Conservation (phyloP, 2,113 vertebrate species). For the Nansenia antarctica region DNA sequence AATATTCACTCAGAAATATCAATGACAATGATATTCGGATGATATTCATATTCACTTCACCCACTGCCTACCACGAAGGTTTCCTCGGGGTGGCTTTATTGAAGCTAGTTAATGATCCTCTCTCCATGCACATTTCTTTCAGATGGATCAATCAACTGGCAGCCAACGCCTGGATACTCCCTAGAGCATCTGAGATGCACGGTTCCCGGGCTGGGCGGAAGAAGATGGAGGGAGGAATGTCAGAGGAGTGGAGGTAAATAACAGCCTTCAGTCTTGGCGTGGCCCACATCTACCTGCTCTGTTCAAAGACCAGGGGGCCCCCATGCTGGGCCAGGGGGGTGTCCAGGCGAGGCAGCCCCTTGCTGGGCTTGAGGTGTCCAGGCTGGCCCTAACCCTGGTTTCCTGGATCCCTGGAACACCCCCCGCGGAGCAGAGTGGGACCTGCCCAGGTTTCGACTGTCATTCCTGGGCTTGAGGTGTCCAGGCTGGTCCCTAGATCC, state of each 20-base stretch:
- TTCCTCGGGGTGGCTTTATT: too few species aligned
- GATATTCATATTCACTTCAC: too few species aligned
- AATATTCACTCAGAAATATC: too few species aligned
- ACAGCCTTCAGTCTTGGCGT: conserved; percentile 30
- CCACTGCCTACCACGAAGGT: too few species aligned
- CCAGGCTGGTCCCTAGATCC: conserved; percentile 4
- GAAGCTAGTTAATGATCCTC: too few species aligned
- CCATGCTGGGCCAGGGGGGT: conserved; percentile 8
- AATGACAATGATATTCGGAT: too few species aligned
- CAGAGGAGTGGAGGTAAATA: not conserved
- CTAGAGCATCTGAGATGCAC: not conserved
- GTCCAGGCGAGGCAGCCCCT: conserved; percentile 13
- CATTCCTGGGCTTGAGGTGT: conserved; percentile 5
- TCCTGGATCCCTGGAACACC: not conserved
- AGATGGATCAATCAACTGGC: not conserved
- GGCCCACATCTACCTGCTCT: conserved; percentile 22
- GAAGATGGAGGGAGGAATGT: not conserved
- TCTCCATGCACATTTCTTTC: not conserved
- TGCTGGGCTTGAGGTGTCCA: conserved; percentile 15
- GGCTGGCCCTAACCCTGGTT: conserved; percentile 3
- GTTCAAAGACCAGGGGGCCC: conserved; percentile 3
- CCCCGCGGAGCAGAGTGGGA: not conserved
- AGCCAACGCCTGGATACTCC: not conserved
- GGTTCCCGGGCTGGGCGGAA: not conserved
- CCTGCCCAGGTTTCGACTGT: conserved; percentile 5